These are phyloP conservation scores for Idaea biselata DNA, from an alignment of 2,888 invertebrate genomes.

Conservation along the genomic window DNA sequence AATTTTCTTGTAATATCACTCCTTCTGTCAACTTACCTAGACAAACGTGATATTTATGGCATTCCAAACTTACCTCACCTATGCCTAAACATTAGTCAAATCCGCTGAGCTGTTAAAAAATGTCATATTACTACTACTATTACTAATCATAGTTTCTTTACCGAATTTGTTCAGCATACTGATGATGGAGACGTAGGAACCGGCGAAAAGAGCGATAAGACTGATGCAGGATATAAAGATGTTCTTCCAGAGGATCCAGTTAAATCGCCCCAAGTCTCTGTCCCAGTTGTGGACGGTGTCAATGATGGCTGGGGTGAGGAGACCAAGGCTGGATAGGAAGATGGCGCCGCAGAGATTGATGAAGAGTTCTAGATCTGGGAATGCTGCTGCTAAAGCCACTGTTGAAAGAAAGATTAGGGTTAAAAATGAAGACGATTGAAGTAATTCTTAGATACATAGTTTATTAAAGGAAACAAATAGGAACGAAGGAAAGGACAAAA, in stretches of 20 bases:
- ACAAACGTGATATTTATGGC: too few relatives aligned
- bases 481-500: too few relatives aligned
- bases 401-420: conserved; percentile 37
- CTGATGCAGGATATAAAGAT: conserved; percentile 64
- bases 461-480: too few relatives aligned
- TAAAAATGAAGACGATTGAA: neutral
- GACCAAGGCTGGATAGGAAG: conserved; percentile 86
- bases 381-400: conserved; percentile 88
- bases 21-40: too few relatives aligned
- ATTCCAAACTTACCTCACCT: neutral
- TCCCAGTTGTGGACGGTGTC: conserved; percentile 86
- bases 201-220: conserved; percentile 62
- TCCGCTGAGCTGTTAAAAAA: conserved; percentile 22
- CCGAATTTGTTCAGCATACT: conserved; percentile 57
- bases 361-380: conserved; percentile 91
- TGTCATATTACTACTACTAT: neutral
- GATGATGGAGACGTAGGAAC: conserved; percentile 62
- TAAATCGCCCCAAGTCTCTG: conserved; percentile 81
- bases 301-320: conserved; percentile 86
- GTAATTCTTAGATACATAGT: too few relatives aligned
- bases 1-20: too few relatives aligned
- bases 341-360: conserved; percentile 93
- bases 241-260: conserved; percentile 87
- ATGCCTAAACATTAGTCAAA: conserved; percentile 12
- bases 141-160: neutral